These are phyloP conservation scores for Pardosa pseudoannulata DNA, from an alignment of 2,888 invertebrate genomes.

Conservation along the genomic window DNA sequence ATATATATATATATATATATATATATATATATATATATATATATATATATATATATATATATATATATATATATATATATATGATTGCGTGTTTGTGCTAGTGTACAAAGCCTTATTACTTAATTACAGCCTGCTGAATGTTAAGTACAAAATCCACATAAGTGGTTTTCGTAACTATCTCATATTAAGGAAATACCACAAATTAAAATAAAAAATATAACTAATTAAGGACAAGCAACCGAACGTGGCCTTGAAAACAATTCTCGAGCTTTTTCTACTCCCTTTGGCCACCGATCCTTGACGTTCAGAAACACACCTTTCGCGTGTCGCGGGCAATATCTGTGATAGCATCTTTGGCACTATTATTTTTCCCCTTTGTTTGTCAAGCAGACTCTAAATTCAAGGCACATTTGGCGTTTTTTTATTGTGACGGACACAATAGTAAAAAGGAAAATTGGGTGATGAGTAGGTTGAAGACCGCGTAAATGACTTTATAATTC, in stretches of 20 bases:
- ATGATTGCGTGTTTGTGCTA: too few species aligned
- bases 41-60: too few species aligned
- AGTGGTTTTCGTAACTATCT: neutral
- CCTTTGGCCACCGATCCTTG: slow-evolving; percentile 10
- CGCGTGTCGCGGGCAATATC: slow-evolving; percentile 6
- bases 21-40: too few species aligned
- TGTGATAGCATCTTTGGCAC: neutral
- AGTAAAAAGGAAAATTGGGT: neutral
- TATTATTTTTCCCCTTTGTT: neutral
- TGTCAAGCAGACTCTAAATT: neutral
- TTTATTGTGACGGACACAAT: slow-evolving; percentile 2
- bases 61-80: too few species aligned
- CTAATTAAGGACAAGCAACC: neutral
- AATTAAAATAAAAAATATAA: neutral
- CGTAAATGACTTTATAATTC: neutral
- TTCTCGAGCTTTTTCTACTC: neutral
- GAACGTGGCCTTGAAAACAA: slow-evolving; percentile 2
- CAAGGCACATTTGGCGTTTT: neutral
- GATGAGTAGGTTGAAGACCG: slow-evolving; percentile 17
- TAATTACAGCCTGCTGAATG: too few species aligned
- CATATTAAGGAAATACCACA: neutral
- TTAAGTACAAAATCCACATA: too few species aligned
- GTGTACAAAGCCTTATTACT: too few species aligned
- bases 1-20: too few species aligned
- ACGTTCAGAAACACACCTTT: neutral